Evolutionary conservation across 2,113 vertebrate genomes (phyloP).

Genomic region (Felis chaus): DNA sequence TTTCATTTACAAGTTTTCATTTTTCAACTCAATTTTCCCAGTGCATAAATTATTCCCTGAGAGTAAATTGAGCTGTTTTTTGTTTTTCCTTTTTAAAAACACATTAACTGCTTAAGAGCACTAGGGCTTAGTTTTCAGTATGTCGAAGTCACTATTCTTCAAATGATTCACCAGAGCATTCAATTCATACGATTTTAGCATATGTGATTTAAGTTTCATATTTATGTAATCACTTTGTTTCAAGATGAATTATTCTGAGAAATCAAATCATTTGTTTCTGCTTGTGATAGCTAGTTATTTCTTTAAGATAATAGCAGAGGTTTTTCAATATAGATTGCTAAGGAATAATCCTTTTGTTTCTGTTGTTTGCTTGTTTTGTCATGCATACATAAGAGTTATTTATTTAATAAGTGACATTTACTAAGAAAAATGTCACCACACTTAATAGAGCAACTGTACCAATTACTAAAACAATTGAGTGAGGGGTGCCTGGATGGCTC

Average conservation of each 20-base stretch:
- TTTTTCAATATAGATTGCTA: neutral
- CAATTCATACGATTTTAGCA: slow-evolving; percentile 59
- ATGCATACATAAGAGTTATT: neutral
- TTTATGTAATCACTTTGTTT: slow-evolving; percentile 60
- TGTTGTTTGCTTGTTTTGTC: neutral
- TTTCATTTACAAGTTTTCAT: slow-evolving; percentile 79
- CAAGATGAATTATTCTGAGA: slow-evolving; percentile 31
- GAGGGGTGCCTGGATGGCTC: no score
- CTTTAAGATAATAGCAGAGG: neutral
- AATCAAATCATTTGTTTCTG: slow-evolving; percentile 47
- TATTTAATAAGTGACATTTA: neutral
- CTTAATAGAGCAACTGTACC: neutral
- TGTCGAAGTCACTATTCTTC: neutral
- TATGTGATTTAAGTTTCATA: slow-evolving; percentile 49
- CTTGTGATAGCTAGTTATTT: neutral
- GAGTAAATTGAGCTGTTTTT: neutral
- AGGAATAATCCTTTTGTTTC: neutral
- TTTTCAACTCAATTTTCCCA: slow-evolving; percentile 59
- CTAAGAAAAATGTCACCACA: neutral
- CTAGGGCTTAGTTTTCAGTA: neutral
- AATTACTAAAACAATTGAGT: neutral
- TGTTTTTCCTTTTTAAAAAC: neutral
- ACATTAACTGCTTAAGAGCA: neutral
- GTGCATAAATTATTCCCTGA: slow-evolving; percentile 20
- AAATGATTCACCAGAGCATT: neutral